Base-by-base conservation (phyloP, 1,140 invertebrate species). In the Anoplophora glabripennis region DNA sequence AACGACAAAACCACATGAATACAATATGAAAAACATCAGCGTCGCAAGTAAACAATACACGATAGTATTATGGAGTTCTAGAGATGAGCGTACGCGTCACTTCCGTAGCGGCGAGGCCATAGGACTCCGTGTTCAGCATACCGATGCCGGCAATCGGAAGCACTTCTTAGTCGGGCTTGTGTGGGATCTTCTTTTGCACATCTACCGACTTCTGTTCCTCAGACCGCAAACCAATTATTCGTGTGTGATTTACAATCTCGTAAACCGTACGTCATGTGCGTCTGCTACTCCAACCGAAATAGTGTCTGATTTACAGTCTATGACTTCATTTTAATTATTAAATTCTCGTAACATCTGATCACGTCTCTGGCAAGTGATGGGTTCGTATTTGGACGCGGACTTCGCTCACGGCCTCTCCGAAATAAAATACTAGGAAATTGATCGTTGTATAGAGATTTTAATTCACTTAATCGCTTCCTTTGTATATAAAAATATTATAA, bases 21-120 rank as follows among this genome's bases (percentile, higher is more conserved):
- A 46, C 17, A 46, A 46, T 46, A 46, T 46, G 44, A 46, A 46
- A 46, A 46, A 21, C 44, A n/a, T 46, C 28, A 11, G 10, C 12
- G 44, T 11, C 17, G 17, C 34, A 37, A 49, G 21, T 28, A 28
- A 28, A 28, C 21, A 28, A 49, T 49, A 14, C 47, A 7, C 21
- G 33, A 49, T 33, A 49, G 28, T 35, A 49, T 49, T 35, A 36
- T 49, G 34, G 34, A 34, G 47, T 49, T 34, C 36, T 49, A 28
- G 12, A 49, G 47, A 49, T 49, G 28, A 49, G 47, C 14, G 33
- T 15, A 37, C 7, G 14, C 47, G 47, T 35, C 47, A 49, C 47
- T 49, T 49, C 47, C 47, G 47, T 33, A 49, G 28, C 47, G 47
- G 34, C 47, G 47, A 49, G 47, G 47, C 47, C 47, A 49, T 12